Base-by-base conservation (phyloP, 2,113 vertebrate species). In the Daphoenositta chrysoptera region DNA sequence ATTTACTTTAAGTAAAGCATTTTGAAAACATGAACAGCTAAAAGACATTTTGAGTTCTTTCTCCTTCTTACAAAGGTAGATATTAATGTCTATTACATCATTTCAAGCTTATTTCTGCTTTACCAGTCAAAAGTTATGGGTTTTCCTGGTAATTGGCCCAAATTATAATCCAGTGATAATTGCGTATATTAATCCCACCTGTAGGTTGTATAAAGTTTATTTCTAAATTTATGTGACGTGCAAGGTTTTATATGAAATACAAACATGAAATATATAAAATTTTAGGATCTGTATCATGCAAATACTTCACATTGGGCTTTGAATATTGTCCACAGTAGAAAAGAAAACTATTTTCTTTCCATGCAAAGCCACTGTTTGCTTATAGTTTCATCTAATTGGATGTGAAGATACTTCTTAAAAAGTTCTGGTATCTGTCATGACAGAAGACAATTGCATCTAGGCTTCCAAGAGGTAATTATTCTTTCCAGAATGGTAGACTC, bases 151-250 rank as follows among this genome's bases (percentile, higher is more conserved):
- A 78, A 50, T 19, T 88, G 70, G 8, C 39, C 3, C 11, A 68
- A 24, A 66, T 82, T 15, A 58, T 82, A 94, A 82, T 57, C 35
- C 65, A 66, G 21, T 65, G 45, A n/a, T 66, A 66, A 39, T 16
- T 50, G 27, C 10, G 16, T 26, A 3, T 6, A 3, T 73, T 84
- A 79, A 35, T 79, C 9, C 2, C 2, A 35, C 31, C 20, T 69
- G 27, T 50, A n/a, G n/a, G 12, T 72, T 81, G 40, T 45, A 16
- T 70, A 7, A 87, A 58, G 23, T 7, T 8, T 42, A 20, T 40
- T 20, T 50, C 18, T 50, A 50, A 50, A 40, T 75, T 83, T 66
- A 28, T 1, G 0, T n/a, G n/a, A 42, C 0, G 0, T 45, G 28
- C 16, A 47, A 48, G 10, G 3, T 76, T 91, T 89, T 57, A 11